Evolutionary conservation across 2,888 invertebrate genomes (phyloP), one percentile per base, ranked within the genome.

Genomic region (Phalera bucephala): DNA sequence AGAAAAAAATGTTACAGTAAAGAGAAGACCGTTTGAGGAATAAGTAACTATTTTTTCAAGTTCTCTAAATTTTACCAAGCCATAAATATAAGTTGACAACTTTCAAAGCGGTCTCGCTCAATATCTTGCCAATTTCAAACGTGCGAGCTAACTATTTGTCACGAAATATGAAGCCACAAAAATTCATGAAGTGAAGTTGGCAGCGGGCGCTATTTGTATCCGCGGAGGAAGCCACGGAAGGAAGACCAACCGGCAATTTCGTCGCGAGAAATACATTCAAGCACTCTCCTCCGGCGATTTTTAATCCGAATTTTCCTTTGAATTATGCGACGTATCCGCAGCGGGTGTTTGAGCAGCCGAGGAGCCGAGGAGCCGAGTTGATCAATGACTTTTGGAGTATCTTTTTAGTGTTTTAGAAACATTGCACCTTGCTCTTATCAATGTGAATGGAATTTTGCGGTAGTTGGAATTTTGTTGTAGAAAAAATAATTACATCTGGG

Each of bases 81-180:
- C n/a, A n/a, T n/a, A n/a, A n/a, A n/a, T n/a, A n/a, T n/a, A n/a
- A n/a, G n/a, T n/a, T n/a, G n/a, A n/a, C n/a, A n/a, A n/a, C n/a
- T n/a, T n/a, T n/a, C n/a, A n/a, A n/a, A n/a, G n/a, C n/a, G n/a
- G n/a, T n/a, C n/a, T n/a, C n/a, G n/a, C n/a, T n/a, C n/a, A n/a
- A n/a, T 28, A 10, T 23, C 10, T 6, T 4, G 20, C n/a, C 13
- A 31, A 21, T 11, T 11, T 32, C 23, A 17, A 8, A 25, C 25
- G 15, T n/a, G 21, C 21, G 21, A n/a, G 58, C 65, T 67, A 70
- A 69, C 67, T 72, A 75, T 77, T 78, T 72, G 70, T 73, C 70
- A 64, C 64, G 56, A 73, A 75, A 79, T 77, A 75, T 77, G 71
- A 72, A 66, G 71, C 72, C 60, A 66, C 74, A 77, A 75, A n/a